Percentiles rank a stretch among this genome's conserved stretches.
Conservation (phyloP, 2,888 invertebrate species). For the Meandrusa payeni region DNA sequence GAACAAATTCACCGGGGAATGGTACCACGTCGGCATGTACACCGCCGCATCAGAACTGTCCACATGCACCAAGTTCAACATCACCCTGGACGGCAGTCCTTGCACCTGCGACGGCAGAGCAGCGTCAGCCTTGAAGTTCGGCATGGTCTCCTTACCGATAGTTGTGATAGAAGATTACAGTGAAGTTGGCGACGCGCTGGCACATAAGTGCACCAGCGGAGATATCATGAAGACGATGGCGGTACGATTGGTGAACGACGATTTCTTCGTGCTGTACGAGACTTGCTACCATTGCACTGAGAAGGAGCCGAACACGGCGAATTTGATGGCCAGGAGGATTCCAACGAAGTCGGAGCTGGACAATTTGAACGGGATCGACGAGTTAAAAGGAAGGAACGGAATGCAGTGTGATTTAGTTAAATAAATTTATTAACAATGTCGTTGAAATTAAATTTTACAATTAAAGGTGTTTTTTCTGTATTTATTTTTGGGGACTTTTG, state of each 20-base stretch:
- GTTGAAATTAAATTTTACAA: no score
- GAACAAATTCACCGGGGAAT: conserved; percentile 16
- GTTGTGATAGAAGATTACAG: conserved; percentile 13
- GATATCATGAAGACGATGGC: conserved; percentile 15
- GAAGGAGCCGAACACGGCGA: conserved; percentile 20
- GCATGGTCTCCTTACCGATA: conserved; percentile 10
- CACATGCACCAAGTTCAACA: conserved; percentile 10
- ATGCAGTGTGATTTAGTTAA: conserved; percentile 11
- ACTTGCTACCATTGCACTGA: conserved; percentile 17
- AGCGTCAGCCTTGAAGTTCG: conserved; percentile 14
- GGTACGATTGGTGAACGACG: conserved; percentile 14
- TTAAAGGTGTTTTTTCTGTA: no score
- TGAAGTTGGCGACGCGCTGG: conserved; percentile 6
- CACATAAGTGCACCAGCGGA: conserved; percentile 10
- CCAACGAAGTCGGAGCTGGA: conserved; percentile 12
- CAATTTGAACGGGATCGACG: conserved; percentile 8
- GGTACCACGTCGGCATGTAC: conserved; percentile 17
- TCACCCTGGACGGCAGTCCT: conserved; percentile 11
- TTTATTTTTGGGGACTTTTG: no score
- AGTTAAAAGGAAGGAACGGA: conserved; percentile 11
- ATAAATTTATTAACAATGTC: no score
- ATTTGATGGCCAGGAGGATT: conserved; percentile 17
- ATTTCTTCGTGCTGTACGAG: conserved; percentile 15
- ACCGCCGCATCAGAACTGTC: conserved; percentile 9
- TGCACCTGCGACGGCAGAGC: conserved; percentile 14